Evolutionary conservation across 1,140 invertebrate species (phyloP).

Genomic region (Drosophila watanabei): DNA sequence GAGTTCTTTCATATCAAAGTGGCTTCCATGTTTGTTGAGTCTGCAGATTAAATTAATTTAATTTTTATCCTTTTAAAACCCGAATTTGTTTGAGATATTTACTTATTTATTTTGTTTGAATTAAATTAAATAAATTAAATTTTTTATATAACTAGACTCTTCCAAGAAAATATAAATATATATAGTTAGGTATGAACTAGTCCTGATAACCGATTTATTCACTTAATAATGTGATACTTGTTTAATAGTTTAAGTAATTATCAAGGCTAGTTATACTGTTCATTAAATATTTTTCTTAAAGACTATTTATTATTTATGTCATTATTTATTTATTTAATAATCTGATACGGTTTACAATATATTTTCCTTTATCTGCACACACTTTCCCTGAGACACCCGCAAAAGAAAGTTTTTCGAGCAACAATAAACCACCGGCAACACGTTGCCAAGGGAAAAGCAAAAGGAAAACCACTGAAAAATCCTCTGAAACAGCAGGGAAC

Average conservation of each 20-base stretch:
- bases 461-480: conserved; percentile 30
- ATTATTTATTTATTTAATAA: neutral
- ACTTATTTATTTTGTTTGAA: neutral
- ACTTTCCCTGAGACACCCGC: neutral
- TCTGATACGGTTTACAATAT: too few relatives aligned
- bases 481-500: conserved; percentile 18
- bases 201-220: neutral
- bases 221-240: neutral
- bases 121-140: neutral
- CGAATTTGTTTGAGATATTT: neutral
- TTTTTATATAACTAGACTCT: neutral
- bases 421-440: conserved; percentile 45
- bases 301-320: too few relatives aligned
- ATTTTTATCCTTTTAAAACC: too few relatives aligned
- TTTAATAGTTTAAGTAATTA: neutral
- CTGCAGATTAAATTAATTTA: neutral
- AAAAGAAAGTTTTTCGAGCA: conserved; percentile 52
- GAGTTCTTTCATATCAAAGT: neutral
- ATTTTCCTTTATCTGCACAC: conserved; percentile 8
- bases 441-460: conserved; percentile 28
- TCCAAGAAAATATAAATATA: neutral
- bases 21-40: neutral
- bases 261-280: neutral
- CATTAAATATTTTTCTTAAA: neutral
- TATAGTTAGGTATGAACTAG: too few relatives aligned